Evolutionary conservation across 1,140 invertebrate genomes (phyloP), one percentile per base, ranked within the genome.

Genomic region (Venturia canescens): DNA sequence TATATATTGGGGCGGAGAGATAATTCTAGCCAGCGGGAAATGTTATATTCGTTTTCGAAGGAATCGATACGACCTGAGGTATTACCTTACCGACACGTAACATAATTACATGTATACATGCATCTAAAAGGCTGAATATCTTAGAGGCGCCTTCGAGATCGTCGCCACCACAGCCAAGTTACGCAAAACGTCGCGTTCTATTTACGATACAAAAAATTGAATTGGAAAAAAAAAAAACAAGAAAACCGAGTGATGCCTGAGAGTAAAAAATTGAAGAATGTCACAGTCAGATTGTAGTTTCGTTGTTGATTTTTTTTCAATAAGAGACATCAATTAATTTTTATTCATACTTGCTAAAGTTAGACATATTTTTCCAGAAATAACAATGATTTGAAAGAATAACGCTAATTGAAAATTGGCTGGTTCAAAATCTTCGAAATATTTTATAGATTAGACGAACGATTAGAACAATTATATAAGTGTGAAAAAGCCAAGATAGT

Each of bases 171-270:
- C 50, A 48, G 29, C 48, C 48, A 18, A 6, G 48, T 80, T 80
- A 80, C 78, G 78, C 78, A 80, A 80, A 78, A 53, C 34, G 21
- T 80, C 44, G 69, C 44, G 78, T 80, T 71, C 78, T 29, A 80
- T 23, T 80, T 72, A 74, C 44, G 15, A 13, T 53, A 79, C 18
- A n/a, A 7, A 60, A 23, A 63, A 23, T 23, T 26, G 7, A 63
- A 63, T 63, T 26, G 7, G 27, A 26, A 21, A 4, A 26, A 3
- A 27, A 63, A 63, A 63, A 63, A 63, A 27, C 26, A 63, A 13
- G 11, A 63, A 57, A 57, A 16, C n/a, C 6, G 7, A 44, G 38
- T 9, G 38, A 44, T 44, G 5, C 11, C 11, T 13, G 5, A 9
- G 5, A 11, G 7, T 44, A 44, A 44, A 44, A 5, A 44, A 44